A percentile compares a stretch with the other conserved stretches of the same genome.
Evolutionary conservation across 2,113 vertebrate species (phyloP).

Genomic region (Parus major): DNA sequence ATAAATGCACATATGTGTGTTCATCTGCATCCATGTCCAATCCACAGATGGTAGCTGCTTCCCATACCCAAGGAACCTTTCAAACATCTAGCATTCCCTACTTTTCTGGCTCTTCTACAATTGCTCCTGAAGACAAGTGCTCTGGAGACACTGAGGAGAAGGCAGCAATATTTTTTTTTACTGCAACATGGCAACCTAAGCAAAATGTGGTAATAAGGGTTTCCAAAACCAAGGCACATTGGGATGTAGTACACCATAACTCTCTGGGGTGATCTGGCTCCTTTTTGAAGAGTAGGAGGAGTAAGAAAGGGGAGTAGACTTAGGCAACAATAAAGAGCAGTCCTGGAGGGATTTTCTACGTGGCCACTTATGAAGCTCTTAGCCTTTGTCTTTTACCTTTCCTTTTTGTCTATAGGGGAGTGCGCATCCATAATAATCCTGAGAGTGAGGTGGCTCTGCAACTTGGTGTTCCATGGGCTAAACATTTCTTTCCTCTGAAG

Average conservation of each 20-base stretch:
- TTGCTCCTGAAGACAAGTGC: background rate
- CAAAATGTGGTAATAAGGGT: background rate
- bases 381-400: background rate
- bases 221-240: background rate
- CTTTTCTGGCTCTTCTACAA: background rate
- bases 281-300: background rate
- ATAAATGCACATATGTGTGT: background rate
- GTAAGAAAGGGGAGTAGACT: background rate
- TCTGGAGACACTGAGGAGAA: background rate
- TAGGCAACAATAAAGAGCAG: background rate
- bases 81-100: background rate
- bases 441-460: background rate
- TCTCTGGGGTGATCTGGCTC: background rate
- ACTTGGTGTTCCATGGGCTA: background rate
- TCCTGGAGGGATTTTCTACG: background rate
- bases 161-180: background rate
- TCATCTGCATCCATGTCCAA: background rate
- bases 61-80: background rate
- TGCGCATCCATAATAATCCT: background rate
- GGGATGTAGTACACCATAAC: background rate
- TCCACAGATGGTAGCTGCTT: background rate
- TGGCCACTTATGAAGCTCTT: background rate
- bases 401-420: background rate
- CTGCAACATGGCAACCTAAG: background rate
- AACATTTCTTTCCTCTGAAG: background rate